phyloP scores from a whole-genome alignment of 2,797 vertebrate species.

The Platyrinchus mystaceus region DNA sequence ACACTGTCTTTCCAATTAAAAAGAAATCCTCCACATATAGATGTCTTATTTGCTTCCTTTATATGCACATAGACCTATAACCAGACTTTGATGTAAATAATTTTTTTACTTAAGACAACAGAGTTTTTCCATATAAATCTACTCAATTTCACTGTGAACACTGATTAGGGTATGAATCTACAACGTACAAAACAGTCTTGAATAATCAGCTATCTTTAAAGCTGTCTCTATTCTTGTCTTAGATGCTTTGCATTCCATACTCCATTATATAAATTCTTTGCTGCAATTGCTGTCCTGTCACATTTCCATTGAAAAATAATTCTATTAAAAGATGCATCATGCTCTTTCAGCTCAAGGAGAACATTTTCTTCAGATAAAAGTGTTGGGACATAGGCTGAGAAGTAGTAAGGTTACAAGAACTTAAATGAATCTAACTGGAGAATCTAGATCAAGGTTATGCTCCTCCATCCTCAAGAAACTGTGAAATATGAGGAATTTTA shows the following conservation, averaged over 20 bases:
- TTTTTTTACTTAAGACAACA: neutral
- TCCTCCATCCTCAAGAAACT: neutral
- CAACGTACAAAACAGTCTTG: neutral
- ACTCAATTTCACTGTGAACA: neutral
- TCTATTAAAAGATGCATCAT: neutral
- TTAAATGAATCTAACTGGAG: conserved; percentile 1
- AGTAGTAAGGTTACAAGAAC: neutral
- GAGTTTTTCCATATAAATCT: neutral
- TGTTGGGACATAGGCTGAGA: neutral
- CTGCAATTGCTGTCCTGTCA: neutral
- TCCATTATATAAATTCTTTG: neutral
- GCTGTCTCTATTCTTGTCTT: neutral
- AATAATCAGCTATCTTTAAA: neutral
- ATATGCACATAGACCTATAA: neutral
- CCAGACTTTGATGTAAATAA: neutral
- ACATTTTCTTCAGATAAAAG: neutral
- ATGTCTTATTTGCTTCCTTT: neutral
- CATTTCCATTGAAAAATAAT: conserved; percentile 5
- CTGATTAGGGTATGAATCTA: neutral
- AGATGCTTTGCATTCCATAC: neutral
- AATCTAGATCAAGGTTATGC: conserved; percentile 18
- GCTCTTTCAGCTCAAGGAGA: neutral
- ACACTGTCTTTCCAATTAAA: neutral
- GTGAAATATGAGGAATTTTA: conserved; percentile 39
- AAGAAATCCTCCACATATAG: neutral